A percentile compares a stretch with the other conserved stretches of the same genome.
phyloP scores from a whole-genome alignment of 2,113 vertebrate species.

The Hypanus sabinus region DNA sequence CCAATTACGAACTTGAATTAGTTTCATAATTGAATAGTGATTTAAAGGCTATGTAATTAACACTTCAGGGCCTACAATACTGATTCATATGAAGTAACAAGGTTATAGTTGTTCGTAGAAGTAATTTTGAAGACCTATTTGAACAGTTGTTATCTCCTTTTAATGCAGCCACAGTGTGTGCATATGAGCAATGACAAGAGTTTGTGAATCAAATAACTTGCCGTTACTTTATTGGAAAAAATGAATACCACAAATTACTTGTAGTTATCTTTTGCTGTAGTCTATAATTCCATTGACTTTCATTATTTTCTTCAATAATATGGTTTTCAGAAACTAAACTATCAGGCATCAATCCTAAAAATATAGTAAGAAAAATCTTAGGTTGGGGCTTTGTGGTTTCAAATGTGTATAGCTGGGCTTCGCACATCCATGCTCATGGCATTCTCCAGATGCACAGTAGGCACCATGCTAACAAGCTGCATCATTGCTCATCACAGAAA shows the following conservation, averaged over 20 bases:
- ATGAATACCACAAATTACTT: background rate
- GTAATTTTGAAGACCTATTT: background rate
- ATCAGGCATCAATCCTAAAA: background rate
- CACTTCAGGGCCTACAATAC: slow-evolving; percentile 73
- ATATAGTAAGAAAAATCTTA: background rate
- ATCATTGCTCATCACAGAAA: no score
- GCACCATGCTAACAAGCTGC: no score
- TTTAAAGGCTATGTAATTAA: slow-evolving; percentile 80
- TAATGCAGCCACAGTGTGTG: background rate
- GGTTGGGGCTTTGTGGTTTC: no score
- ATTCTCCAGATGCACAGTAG: no score
- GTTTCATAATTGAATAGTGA: slow-evolving; percentile 95
- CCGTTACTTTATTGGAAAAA: background rate
- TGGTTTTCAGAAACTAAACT: background rate
- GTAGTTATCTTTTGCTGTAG: background rate
- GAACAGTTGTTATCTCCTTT: background rate
- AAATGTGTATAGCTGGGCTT: no score
- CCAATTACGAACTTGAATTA: slow-evolving; percentile 96
- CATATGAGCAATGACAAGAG: background rate
- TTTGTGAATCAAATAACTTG: background rate
- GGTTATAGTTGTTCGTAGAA: slow-evolving; percentile 57
- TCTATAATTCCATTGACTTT: background rate
- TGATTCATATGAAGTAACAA: slow-evolving; percentile 54
- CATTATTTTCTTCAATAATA: background rate
- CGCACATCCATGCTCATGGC: no score